Base-by-base conservation (phyloP, 2,888 invertebrate species). In the Dyspetes luteomarginatus region DNA sequence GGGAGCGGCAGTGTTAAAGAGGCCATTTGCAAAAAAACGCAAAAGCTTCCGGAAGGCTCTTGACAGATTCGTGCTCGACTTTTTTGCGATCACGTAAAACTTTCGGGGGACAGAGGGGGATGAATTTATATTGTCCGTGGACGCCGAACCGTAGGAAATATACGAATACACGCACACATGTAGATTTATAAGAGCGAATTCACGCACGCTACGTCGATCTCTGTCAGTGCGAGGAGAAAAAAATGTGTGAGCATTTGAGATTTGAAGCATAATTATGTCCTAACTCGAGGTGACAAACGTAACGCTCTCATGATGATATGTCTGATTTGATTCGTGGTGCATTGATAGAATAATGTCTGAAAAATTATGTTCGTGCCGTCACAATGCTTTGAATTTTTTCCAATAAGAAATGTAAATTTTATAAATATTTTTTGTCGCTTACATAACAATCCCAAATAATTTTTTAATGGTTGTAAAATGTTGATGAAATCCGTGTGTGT, bases 241-340 rank as follows among this genome's bases (percentile, higher is more conserved):
- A 64, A 64, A 65, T 24, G n/a, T 24, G 75, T 58, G 71, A 79
- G 83, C 85, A 85, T 87, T 86, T 86, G 83, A 82, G 78, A 85
- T 87, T 86, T 86, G 83, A 82, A 77, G 45, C 28, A 82, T 82
- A 84, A 87, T 87, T 87, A 87, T 84, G 81, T 64, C 17, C 45
- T 26, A 45, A 45, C 48, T n/a, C n/a, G 28, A 64, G 17, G 48
- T 43, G 0, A 17, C 15, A 5, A 5, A 45, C 4, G 15, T 45
- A n/a, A n/a, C 5, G n/a, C 1, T 15, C 17, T 17, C 1, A 17
- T 4, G 17, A 36, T 9, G 36, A n/a, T n/a, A n/a, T n/a, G n/a
- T n/a, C n/a, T n/a, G n/a, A n/a, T 30, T 7, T 30, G 30, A 30
- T 30, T 30, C 7, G 30, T 30, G 30, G 30, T n/a, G 7, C 30